Percentiles rank a stretch among this genome's conserved stretches.
Conservation (phyloP, 2,113 vertebrate genomes). For the Himantopus leucocephalus region DNA sequence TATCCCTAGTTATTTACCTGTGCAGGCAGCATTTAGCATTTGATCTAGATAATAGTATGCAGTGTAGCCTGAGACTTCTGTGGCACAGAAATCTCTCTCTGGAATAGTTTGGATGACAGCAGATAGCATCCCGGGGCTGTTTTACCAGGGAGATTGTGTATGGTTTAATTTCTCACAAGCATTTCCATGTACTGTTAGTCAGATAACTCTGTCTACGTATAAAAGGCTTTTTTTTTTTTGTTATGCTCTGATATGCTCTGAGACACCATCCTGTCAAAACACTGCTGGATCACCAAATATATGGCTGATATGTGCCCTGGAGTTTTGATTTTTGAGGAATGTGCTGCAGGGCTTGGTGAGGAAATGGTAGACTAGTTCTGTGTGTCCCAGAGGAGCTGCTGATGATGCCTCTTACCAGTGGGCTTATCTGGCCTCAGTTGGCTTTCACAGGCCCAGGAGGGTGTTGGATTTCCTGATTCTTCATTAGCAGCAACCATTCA, state of each 20-base stretch:
- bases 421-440: background rate
- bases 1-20: conserved; percentile 11
- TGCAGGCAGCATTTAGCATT: conserved; percentile 1
- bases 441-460: background rate
- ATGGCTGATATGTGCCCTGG: background rate
- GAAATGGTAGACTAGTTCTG: background rate
- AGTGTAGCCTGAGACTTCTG: background rate
- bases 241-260: background rate
- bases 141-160: background rate
- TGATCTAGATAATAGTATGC: background rate
- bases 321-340: background rate
- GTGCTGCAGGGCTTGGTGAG: background rate
- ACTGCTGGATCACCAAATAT: background rate
- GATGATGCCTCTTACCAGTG: background rate
- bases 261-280: conserved; percentile 12
- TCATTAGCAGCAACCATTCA: background rate
- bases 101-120: background rate
- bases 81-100: background rate
- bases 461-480: background rate
- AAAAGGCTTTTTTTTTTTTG: background rate
- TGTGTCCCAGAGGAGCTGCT: background rate
- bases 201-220: background rate
- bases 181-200: background rate
- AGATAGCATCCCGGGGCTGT: background rate
- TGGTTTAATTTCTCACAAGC: conserved; percentile 25